Base-by-base conservation (phyloP, 2,888 invertebrate genomes). In the Metopia argyrocephala region DNA sequence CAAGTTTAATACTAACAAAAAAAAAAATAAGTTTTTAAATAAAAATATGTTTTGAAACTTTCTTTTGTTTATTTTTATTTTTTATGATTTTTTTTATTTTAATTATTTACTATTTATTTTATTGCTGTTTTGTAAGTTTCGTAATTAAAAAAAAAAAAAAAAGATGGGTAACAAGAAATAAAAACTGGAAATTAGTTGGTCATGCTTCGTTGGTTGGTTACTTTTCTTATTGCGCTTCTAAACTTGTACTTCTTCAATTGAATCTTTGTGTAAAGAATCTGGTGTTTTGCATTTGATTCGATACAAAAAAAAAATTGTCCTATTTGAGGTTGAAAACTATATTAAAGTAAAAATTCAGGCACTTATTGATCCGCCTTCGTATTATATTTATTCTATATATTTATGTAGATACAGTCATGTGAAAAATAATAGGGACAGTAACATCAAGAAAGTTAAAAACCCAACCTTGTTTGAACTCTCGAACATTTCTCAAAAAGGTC, bases 201-300 rank as follows among this genome's bases (percentile, higher is more conserved):
- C 31, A 74, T 73, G 79, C 79, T 69, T 70, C 73, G 82, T 56
- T 79, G 66, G 82, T 56, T 79, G 66, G 56, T 23, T 74, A 45
- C 15, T 73, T 56, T 38, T 38, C 38, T 38, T 38, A 12, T 2
- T 71, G 28, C 20, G 46, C 25, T 31, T 69, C 7, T 48, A 66
- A 52, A 28, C 48, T 64, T 81, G 54, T 70, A 57, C 62, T 54
- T 68, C 61, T 68, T 65, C 38, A 54, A 59, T 62, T 71, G 71
- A 62, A 61, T 54, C 25, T 9, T 38, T 48, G 56, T 23, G 9
- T 25, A 25, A 15, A 65, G n/a, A 21, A 64, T 25, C n/a, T 61
- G 71, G 27, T 54, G 59, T 18, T 82, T 76, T 79, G 50, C 69
- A 76, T 70, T 76, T 20, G 20, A 73, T 48, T 64, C 25, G n/a